phyloP scores from a whole-genome alignment of 2,888 invertebrate genomes.

The Calliscelio sp. region DNA sequence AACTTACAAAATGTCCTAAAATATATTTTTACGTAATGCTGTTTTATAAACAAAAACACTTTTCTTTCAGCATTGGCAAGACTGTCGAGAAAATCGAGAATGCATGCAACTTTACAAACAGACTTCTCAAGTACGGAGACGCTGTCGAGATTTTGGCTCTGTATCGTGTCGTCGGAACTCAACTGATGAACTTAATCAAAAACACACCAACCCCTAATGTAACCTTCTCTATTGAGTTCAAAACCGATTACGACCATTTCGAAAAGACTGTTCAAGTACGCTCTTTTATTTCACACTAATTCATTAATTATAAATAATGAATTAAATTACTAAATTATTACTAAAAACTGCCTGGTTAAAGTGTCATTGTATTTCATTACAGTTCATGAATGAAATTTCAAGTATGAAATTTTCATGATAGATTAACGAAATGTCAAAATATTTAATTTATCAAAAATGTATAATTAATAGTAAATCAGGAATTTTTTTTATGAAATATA shows the following conservation, averaged over 20 bases:
- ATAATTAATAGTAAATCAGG: too few species aligned
- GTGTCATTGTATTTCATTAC: too few species aligned
- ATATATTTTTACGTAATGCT: background rate
- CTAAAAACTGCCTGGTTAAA: too few species aligned
- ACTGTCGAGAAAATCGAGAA: slow-evolving; percentile 94
- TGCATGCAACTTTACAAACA: slow-evolving; percentile 94
- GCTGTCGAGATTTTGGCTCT: slow-evolving; percentile 94
- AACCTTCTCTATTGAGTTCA: slow-evolving; percentile 92
- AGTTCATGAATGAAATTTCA: too few species aligned
- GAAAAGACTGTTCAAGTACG: slow-evolving; percentile 88
- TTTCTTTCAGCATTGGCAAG: slow-evolving; percentile 89
- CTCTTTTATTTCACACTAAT: background rate
- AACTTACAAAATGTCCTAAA: too few species aligned
- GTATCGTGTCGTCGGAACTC: slow-evolving; percentile 92
- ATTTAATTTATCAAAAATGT: too few species aligned
- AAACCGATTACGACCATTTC: slow-evolving; percentile 92
- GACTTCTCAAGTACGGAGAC: slow-evolving; percentile 94
- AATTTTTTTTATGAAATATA: too few species aligned
- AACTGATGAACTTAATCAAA: slow-evolving; percentile 92
- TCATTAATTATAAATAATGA: too few species aligned
- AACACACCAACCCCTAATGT: slow-evolving; percentile 94
- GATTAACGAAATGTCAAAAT: too few species aligned
- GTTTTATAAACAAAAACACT: too few species aligned
- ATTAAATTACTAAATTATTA: too few species aligned
- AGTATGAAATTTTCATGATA: too few species aligned